A percentile compares a stretch with the other conserved stretches of the same genome.
These are phyloP conservation scores for Spea hammondii DNA, from an alignment of 2,797 vertebrate species.

Conservation along the genomic window DNA sequence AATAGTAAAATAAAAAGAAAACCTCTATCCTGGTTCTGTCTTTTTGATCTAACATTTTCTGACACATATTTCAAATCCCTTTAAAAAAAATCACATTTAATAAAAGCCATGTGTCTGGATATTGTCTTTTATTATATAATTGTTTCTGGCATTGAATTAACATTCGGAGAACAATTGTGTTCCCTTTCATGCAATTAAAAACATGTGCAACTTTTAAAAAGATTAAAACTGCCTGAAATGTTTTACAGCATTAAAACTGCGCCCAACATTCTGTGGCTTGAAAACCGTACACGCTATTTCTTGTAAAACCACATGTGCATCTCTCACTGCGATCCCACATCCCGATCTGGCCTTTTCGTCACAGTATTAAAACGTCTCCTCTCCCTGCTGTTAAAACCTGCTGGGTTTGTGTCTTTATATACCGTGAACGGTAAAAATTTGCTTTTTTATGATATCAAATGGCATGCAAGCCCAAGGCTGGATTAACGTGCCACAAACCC, in stretches of 20 bases:
- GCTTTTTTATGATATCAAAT: too few species aligned
- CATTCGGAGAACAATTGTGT: neutral
- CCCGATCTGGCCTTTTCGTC: too few species aligned
- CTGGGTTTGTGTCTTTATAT: too few species aligned
- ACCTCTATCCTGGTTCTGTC: neutral
- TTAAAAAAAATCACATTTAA: neutral
- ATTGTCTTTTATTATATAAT: slow-evolving; percentile 2
- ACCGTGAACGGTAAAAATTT: too few species aligned
- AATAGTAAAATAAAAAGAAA: too few species aligned
- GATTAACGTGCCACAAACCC: too few species aligned
- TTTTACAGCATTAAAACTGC: neutral
- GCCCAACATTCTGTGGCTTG: neutral
- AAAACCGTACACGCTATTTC: too few species aligned
- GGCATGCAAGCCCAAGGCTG: too few species aligned
- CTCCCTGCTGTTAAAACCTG: too few species aligned
- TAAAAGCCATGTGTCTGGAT: slow-evolving; percentile 7
- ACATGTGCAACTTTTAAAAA: neutral
- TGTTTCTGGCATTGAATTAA: slow-evolving; percentile 1
- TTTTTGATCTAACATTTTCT: neutral
- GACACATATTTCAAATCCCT: neutral
- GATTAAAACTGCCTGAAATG: neutral
- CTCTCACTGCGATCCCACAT: neutral
- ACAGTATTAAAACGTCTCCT: too few species aligned
- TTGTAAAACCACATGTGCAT: neutral
- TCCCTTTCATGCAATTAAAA: neutral